A percentile compares a stretch with the other conserved stretches of the same genome.
Evolutionary conservation across 2,113 vertebrate species (phyloP).

Genomic region (Dryoscopus gambensis): DNA sequence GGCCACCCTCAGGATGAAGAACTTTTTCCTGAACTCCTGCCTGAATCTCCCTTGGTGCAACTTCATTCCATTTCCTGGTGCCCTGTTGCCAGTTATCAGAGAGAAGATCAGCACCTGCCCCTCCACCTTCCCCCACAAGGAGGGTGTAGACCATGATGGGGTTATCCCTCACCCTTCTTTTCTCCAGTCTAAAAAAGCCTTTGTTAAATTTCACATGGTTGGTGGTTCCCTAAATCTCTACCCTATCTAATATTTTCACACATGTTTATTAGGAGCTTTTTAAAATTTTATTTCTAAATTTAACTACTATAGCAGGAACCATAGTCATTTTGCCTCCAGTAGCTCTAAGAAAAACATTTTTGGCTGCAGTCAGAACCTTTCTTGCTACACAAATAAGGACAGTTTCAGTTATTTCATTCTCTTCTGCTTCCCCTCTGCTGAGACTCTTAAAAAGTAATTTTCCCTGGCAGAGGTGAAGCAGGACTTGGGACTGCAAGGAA

Average conservation of each 20-base stretch:
- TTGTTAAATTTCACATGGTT: background rate
- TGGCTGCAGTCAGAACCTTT: background rate
- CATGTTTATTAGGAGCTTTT: background rate
- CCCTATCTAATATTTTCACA: background rate
- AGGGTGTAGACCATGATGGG: background rate
- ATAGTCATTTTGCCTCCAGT: background rate
- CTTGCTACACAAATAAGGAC: background rate
- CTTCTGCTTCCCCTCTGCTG: background rate
- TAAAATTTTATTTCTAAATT: background rate
- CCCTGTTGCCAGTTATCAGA: too few species aligned
- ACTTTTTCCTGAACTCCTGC: background rate
- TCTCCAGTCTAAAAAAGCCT: background rate
- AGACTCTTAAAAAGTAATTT: background rate
- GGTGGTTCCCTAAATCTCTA: background rate
- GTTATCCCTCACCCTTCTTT: background rate
- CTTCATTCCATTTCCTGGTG: background rate
- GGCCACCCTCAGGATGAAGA: background rate
- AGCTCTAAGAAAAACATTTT: background rate
- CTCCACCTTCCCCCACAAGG: accelerated
- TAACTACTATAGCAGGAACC: background rate
- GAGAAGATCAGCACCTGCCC: background rate
- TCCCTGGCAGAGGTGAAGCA: accelerated
- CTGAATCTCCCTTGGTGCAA: background rate
- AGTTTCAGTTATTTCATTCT: background rate
- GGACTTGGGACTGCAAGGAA: background rate